phyloP scores from a whole-genome alignment of 2,888 invertebrate species.

The Synanthedon andrenaeformis region DNA sequence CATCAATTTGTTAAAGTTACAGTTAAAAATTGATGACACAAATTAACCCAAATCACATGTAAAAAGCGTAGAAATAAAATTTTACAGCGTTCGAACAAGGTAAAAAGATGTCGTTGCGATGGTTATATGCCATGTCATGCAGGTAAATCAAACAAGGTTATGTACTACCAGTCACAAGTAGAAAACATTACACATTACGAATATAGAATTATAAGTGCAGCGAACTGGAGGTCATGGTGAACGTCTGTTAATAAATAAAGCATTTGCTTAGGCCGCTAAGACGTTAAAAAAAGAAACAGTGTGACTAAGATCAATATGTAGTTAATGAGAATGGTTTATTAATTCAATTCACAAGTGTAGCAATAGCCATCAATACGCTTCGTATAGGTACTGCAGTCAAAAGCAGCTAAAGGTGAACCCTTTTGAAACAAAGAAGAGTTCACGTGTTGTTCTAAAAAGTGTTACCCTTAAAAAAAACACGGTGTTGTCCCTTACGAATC shows the following conservation, averaged over 20 bases:
- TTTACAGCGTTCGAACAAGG: neutral
- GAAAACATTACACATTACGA: conserved; percentile 30
- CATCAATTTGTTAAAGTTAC: no score
- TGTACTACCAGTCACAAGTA: conserved; percentile 8
- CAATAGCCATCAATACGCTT: no score
- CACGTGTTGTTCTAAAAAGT: no score
- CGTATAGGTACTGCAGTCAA: no score
- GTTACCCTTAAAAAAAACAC: no score
- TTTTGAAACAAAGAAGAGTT: no score
- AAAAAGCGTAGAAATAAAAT: no score
- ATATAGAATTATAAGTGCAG: conserved; percentile 36
- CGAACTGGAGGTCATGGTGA: conserved; percentile 49
- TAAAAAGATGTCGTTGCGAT: neutral
- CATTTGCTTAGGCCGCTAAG: conserved; percentile 33
- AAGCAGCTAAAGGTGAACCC: no score
- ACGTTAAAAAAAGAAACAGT: conserved; percentile 15
- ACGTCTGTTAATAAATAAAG: conserved; percentile 43
- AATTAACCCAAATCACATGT: no score
- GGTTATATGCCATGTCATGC: conserved; percentile 19
- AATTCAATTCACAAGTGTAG: no score
- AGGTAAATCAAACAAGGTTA: conserved; percentile 50
- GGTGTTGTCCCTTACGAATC: no score
- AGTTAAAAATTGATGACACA: no score
- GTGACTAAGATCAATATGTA: conserved; percentile 5
- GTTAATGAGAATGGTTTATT: conserved; percentile 1